Evolutionary conservation across 2,888 invertebrate genomes (phyloP).

Genomic region (Carpatolechia fugitivella): DNA sequence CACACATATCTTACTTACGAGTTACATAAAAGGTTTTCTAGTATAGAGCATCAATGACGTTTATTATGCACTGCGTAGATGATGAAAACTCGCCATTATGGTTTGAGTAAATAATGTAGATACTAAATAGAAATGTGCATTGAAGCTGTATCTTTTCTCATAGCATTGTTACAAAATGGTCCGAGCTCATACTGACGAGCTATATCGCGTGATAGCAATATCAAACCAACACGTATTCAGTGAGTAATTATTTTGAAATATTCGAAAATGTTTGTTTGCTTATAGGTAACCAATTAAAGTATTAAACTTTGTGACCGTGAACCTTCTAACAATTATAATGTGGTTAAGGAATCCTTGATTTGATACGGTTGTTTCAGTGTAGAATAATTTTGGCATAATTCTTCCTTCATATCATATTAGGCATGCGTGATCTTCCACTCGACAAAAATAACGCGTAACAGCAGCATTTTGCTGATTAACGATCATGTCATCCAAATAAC

Average conservation of each 20-base stretch:
- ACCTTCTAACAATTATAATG: slow-evolving; percentile 47
- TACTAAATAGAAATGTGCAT: too few species aligned
- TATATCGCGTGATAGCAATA: slow-evolving; percentile 44
- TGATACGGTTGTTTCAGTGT: slow-evolving; percentile 12
- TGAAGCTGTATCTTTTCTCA: too few species aligned
- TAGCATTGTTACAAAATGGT: too few species aligned
- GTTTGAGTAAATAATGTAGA: too few species aligned
- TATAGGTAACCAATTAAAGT: slow-evolving; percentile 54
- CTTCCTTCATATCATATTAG: slow-evolving; percentile 6
- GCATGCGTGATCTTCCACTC: slow-evolving; percentile 1
- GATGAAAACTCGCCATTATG: too few species aligned
- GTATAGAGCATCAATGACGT: slow-evolving; percentile 30
- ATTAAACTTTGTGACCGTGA: slow-evolving; percentile 55
- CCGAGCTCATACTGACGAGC: slow-evolving; percentile 3
- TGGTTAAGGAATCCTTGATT: slow-evolving; percentile 40
- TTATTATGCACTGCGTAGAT: neutral
- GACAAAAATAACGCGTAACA: too few species aligned
- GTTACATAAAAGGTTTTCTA: slow-evolving; percentile 21
- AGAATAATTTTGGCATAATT: slow-evolving; percentile 17
- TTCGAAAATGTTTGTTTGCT: slow-evolving; percentile 37
- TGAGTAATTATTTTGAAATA: slow-evolving; percentile 58
- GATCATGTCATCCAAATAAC: too few species aligned
- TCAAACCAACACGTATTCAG: slow-evolving; percentile 37
- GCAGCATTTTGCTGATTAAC: too few species aligned
- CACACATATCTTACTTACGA: slow-evolving; percentile 32